phyloP scores from a whole-genome alignment of 2,113 vertebrate species.

The Myanophis thanlyinensis region DNA sequence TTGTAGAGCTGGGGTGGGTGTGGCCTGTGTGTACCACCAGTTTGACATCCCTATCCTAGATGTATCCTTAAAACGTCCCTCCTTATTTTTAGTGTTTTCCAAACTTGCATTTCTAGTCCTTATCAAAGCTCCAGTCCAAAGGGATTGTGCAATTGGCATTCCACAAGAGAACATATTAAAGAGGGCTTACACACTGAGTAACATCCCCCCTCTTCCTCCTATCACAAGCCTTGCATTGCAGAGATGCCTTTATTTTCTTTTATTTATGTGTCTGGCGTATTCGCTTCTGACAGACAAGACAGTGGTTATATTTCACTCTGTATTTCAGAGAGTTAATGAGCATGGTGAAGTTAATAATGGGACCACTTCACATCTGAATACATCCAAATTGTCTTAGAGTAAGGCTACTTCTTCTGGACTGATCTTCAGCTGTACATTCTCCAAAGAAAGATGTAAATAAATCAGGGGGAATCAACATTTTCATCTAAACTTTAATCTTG shows the following conservation, averaged over 20 bases:
- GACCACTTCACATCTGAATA: neutral
- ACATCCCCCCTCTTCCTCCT: neutral
- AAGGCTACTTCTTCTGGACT: neutral
- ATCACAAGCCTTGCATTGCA: neutral
- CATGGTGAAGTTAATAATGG: neutral
- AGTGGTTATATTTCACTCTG: neutral
- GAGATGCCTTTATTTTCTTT: neutral
- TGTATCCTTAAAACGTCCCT: neutral
- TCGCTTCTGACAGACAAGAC: neutral
- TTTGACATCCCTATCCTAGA: neutral
- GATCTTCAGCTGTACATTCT: neutral
- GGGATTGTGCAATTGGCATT: neutral
- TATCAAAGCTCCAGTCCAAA: neutral
- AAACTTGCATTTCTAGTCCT: neutral
- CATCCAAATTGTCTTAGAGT: neutral
- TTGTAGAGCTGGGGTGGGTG: no score
- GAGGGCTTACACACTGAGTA: neutral
- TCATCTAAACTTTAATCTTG: neutral
- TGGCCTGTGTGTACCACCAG: no score
- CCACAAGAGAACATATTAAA: neutral
- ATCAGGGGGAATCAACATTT: neutral
- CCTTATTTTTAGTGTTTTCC: neutral
- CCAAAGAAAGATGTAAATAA: neutral
- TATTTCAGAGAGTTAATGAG: neutral
- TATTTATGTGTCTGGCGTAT: neutral